phyloP scores from a whole-genome alignment of 1,140 invertebrate species.

The Listronotus bonariensis region DNA sequence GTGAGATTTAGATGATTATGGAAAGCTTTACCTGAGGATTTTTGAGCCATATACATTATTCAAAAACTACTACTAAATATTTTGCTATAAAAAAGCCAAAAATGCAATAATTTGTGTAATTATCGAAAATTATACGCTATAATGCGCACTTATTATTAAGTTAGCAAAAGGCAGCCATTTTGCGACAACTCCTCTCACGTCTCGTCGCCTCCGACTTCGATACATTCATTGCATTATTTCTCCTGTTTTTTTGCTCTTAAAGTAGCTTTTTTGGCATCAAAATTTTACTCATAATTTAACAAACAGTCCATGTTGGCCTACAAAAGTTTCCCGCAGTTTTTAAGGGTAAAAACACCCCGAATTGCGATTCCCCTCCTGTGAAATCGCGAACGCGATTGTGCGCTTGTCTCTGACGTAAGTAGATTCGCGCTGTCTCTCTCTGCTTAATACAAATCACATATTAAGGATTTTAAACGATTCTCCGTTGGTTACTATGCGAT shows the following conservation, averaged over 20 bases:
- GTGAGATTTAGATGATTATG: background rate
- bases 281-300: constrained; percentile 24
- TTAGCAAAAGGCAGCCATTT: constrained; percentile 44
- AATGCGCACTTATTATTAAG: constrained; percentile 8
- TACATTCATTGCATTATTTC: constrained; percentile 33
- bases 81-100: no score
- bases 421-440: constrained; percentile 25
- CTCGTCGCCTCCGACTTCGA: constrained; percentile 43
- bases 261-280: constrained; percentile 27
- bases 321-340: constrained; percentile 12
- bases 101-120: background rate
- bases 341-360: constrained; percentile 37
- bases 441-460: constrained; percentile 24
- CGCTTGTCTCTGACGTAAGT: constrained; percentile 46
- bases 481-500: constrained; percentile 50
- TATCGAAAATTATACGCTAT: constrained; percentile 9
- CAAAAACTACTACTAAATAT: no score
- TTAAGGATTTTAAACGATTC: constrained; percentile 35
- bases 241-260: constrained; percentile 22
- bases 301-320: background rate
- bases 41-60: no score
- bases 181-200: constrained; percentile 41
- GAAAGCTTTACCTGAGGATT: no score
- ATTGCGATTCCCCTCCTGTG: constrained; percentile 31
- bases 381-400: constrained; percentile 36